Evolutionary conservation across 1,140 invertebrate genomes (phyloP).

Genomic region (Cotesia glomerata): DNA sequence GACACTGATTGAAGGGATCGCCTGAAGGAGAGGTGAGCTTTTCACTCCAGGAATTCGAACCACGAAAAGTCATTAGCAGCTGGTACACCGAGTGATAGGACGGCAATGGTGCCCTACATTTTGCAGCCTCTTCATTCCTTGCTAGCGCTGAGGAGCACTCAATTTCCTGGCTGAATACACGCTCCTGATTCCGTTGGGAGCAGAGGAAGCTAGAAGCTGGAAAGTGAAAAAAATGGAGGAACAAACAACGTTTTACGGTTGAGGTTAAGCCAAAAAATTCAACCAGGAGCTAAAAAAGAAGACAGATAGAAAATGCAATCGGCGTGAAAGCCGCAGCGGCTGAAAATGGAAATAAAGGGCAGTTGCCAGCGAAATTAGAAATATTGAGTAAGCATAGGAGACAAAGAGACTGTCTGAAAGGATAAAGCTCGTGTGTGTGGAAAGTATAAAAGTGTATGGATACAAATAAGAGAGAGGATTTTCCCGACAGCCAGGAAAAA

Average conservation of each 20-base stretch:
- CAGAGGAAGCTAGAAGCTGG: too few species aligned
- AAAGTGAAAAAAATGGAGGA: not conserved
- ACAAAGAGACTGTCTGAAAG: not conserved
- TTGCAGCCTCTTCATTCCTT: too few species aligned
- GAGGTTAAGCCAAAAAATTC: constrained; percentile 29
- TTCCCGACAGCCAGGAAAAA: too few species aligned
- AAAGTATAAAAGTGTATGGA: too few species aligned
- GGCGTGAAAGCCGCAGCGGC: constrained; percentile 1
- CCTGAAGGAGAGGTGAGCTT: not conserved
- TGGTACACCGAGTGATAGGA: not conserved
- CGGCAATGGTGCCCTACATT: not conserved
- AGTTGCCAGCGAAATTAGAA: not conserved
- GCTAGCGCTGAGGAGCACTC: constrained; percentile 34
- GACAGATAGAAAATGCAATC: constrained; percentile 19
- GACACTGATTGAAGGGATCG: too few species aligned
- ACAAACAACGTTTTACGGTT: not conserved
- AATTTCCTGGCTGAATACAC: constrained; percentile 44
- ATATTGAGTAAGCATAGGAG: not conserved
- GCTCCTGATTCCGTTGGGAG: constrained; percentile 35
- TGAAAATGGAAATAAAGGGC: constrained; percentile 1
- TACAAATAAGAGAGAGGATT: too few species aligned
- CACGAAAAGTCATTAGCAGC: constrained; percentile 5
- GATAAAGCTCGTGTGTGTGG: too few species aligned
- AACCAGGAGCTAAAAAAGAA: constrained; percentile 34
- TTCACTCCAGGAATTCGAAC: not conserved